phyloP scores from a whole-genome alignment of 1,140 invertebrate genomes.

The Galleria mellonella region DNA sequence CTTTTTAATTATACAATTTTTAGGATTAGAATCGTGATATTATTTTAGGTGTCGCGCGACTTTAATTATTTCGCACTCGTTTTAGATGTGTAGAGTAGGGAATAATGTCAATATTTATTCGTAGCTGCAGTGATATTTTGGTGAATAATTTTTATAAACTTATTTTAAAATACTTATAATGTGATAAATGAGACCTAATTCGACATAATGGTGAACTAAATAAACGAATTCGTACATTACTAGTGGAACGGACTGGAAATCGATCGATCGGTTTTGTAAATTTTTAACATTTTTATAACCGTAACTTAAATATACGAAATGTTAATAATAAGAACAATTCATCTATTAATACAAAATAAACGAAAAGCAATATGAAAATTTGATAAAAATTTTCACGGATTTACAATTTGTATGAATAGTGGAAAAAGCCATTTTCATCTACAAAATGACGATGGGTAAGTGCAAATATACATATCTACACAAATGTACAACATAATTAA shows the following conservation, averaged over 20 bases:
- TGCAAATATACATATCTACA: slow-evolving; percentile 4
- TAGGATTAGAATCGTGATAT: slow-evolving; percentile 64
- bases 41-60: slow-evolving; percentile 52
- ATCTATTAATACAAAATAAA: slow-evolving; percentile 7
- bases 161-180: neutral
- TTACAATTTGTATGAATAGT: neutral
- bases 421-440: neutral
- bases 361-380: slow-evolving; percentile 43
- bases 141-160: slow-evolving; percentile 5
- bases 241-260: slow-evolving; percentile 4
- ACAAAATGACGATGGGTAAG: slow-evolving; percentile 50
- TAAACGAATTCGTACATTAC: neutral
- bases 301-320: neutral
- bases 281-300: slow-evolving; percentile 3
- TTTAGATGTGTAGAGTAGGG: slow-evolving; percentile 50
- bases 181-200: neutral
- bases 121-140: slow-evolving; percentile 30
- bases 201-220: slow-evolving; percentile 3
- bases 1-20: slow-evolving; percentile 68
- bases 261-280: slow-evolving; percentile 18
- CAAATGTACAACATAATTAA: no score
- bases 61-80: slow-evolving; percentile 31
- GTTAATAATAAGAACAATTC: neutral
- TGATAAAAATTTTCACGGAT: slow-evolving; percentile 37
- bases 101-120: slow-evolving; percentile 22